Evolutionary conservation across 2,113 vertebrate genomes (phyloP), one percentile per base, ranked within the genome.

Genomic region (Ia io): DNA sequence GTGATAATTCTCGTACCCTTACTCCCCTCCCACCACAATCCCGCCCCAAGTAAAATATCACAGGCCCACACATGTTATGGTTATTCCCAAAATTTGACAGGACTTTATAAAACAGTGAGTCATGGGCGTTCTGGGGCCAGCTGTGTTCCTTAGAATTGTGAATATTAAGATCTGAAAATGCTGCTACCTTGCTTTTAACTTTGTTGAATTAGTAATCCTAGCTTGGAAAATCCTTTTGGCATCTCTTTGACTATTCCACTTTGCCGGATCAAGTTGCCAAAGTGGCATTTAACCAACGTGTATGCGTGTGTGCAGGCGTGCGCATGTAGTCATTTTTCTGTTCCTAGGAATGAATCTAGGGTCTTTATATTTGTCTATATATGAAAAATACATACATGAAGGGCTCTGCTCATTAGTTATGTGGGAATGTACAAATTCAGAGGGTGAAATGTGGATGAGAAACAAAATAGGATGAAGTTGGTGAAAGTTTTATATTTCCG

Each of bases 191-290:
- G 47, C 80, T 92, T 95, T 82, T 82, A 93, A 93, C 87, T 42
- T 95, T 95, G 84, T 92, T 93, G 88, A 96, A n/a, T 92, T 93
- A 86, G 83, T 95, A 94, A 97, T 88, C 67, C 73, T 93, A 47
- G 69, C 86, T 95, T 44, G 88, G 88, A 94, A 93, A 95, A 82
- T 87, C 61, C 56, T 87, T 84, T 89, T 89, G 88, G 70, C 85
- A 70, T 89, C 73, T 95, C 93, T 90, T 94, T 12, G 23, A 77
- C 67, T 93, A 84, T 96, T 70, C 61, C 44, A 51, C 23, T 83
- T 42, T 88, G 87, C 70, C 20, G 12, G 85, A 49, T 74, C 51
- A 94, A 92, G 63, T 88, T 77, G 90, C 76, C 59, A 59, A 35
- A 56, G 90, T 93, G 69, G 56, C 10, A 8, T 70, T 91, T 85